phyloP scores from a whole-genome alignment of 2,797 vertebrate genomes.

The Coregonus suidteri region DNA sequence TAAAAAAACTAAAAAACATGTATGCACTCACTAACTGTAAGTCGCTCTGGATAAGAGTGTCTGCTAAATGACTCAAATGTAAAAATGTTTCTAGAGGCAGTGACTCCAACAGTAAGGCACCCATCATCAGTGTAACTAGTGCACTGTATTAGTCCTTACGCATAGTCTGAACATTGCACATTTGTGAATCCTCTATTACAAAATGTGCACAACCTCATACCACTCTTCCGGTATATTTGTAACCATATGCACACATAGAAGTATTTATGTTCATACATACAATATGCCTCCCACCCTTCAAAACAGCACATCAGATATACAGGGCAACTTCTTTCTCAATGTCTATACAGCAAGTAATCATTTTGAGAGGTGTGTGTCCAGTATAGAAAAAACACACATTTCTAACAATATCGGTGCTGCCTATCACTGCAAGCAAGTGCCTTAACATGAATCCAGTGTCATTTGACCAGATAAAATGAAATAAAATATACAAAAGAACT shows the following conservation, averaged over 20 bases:
- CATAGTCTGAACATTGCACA: slow-evolving; percentile 42
- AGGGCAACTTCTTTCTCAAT: slow-evolving; percentile 27
- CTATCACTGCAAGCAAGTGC: slow-evolving; percentile 47
- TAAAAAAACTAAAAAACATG: too few species aligned
- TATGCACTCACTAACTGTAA: too few species aligned
- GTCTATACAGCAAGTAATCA: slow-evolving; percentile 28
- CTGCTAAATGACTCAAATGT: too few species aligned
- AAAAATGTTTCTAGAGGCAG: slow-evolving; percentile 28
- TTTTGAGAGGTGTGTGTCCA: slow-evolving; percentile 39
- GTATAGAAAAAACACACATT: background rate
- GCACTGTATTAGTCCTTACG: slow-evolving; percentile 34
- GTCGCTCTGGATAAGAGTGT: too few species aligned
- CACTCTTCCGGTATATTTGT: slow-evolving; percentile 22
- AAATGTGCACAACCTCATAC: slow-evolving; percentile 16
- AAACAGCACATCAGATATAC: slow-evolving; percentile 34
- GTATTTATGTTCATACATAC: slow-evolving; percentile 45
- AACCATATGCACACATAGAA: slow-evolving; percentile 45
- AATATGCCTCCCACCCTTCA: slow-evolving; percentile 49
- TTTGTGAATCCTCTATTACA: slow-evolving; percentile 29
- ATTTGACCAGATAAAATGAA: slow-evolving; percentile 45
- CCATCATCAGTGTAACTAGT: slow-evolving; percentile 40
- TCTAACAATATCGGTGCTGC: slow-evolving; percentile 36
- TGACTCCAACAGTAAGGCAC: slow-evolving; percentile 67
- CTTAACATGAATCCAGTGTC: slow-evolving; percentile 70
- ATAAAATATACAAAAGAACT: slow-evolving; percentile 50